Base-by-base conservation (phyloP, 2,113 vertebrate genomes). In the Panthera leo region DNA sequence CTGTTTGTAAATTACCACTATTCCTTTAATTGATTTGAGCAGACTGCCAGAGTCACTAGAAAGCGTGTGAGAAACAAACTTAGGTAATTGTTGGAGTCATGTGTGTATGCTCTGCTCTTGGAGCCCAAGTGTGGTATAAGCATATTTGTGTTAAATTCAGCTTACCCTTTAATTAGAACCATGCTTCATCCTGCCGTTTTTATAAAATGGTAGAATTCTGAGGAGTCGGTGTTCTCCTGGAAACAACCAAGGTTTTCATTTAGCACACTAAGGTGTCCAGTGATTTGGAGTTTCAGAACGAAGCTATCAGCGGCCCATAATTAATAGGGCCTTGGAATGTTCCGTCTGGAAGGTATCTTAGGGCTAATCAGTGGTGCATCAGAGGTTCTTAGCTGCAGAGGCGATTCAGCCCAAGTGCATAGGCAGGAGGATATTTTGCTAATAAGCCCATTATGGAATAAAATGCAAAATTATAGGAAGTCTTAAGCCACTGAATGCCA, bases 141-240 rank as follows among this genome's bases (percentile, higher is more conserved):
- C 55, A 4, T 95, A 29, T 88, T 68, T 80, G 19, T 73, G 36
- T 89, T 97, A 53, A 63, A 36, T 65, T 92, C 78, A 75, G n/a
- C 63, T 94, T 42, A 39, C 36, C 75, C 79, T 96, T 70, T 91
- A 83, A 83, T 94, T 93, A 93, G 93, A 94, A 48, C 70, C 85
- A 12, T 65, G 82, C 88, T 82, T 79, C 58, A 51, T 39, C 80
- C 51, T 63, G 15, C 8, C 67, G 78, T 53, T 83, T 85, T 79
- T 78, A 55, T 73, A 87, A 63, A 96, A 34, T 42, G 53, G 36
- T 75, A 48, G 78, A 94, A 45, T 97, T 95, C 84, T 85, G 63
- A 93, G 91, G 83, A 91, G 36, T 55, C 5, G 0, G 16, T 79
- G 21, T 89, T 93, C 4, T n/a, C 45, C 31, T 23, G 31, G 84